A percentile compares a stretch with the other conserved stretches of the same genome.
These are phyloP conservation scores for Urosaurus nigricauda DNA, from an alignment of 2,797 vertebrate genomes.

Conservation along the genomic window DNA sequence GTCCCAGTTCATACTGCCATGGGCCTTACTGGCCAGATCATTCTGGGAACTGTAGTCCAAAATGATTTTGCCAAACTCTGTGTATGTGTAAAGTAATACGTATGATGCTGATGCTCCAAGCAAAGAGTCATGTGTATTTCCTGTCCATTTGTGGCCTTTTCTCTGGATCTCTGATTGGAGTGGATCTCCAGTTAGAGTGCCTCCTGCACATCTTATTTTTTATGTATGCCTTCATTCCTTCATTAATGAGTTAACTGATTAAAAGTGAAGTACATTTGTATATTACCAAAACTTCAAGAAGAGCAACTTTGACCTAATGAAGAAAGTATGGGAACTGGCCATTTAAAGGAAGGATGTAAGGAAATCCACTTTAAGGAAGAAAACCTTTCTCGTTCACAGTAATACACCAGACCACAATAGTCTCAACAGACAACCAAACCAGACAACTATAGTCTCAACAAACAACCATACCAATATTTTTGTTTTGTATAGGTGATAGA, in stretches of 20 bases:
- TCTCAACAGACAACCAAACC: background rate
- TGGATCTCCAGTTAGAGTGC: background rate
- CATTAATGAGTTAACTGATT: background rate
- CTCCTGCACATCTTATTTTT: background rate
- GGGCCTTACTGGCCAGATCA: background rate
- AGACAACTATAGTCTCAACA: background rate
- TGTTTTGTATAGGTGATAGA: no score
- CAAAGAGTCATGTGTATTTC: background rate
- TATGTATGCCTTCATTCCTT: background rate
- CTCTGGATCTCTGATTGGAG: background rate
- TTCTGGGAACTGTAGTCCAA: background rate
- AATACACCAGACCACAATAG: no score
- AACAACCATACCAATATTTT: background rate
- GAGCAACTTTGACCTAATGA: background rate
- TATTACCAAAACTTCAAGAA: background rate
- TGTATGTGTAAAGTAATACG: background rate
- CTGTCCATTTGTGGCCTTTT: no score
- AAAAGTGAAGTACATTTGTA: background rate
- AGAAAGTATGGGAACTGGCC: background rate
- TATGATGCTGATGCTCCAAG: background rate
- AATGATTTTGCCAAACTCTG: no score
- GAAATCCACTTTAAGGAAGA: no score
- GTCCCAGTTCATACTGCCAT: background rate
- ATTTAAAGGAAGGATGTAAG: no score
- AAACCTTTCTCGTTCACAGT: no score